Percentiles rank a stretch among this genome's conserved stretches.
phyloP scores from a whole-genome alignment of 2,888 invertebrate species.

The Leucania comma region DNA sequence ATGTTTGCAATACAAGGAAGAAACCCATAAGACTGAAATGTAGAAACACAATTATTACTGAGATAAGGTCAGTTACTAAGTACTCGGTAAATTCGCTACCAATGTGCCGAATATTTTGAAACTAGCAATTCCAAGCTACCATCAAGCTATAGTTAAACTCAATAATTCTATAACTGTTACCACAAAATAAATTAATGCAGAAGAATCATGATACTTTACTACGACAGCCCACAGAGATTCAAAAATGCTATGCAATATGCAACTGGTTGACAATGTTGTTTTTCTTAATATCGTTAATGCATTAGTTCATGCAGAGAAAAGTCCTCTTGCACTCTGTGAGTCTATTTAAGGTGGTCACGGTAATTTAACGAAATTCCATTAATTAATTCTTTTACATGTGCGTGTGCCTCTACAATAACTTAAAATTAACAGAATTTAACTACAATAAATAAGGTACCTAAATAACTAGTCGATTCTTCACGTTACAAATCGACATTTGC shows the following conservation, averaged over 20 bases:
- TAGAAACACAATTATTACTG: slow-evolving; percentile 53
- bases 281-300: neutral
- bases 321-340: neutral
- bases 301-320: neutral
- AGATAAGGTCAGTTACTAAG: slow-evolving; percentile 60
- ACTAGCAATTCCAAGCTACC: slow-evolving; percentile 57
- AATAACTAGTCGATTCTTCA: no score
- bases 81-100: slow-evolving; percentile 44
- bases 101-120: slow-evolving; percentile 59
- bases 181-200: slow-evolving; percentile 14
- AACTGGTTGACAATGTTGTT: neutral
- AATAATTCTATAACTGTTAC: slow-evolving; percentile 46
- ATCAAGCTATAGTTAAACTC: slow-evolving; percentile 53
- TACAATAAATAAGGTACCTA: no score
- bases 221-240: neutral
- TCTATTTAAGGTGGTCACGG: neutral
- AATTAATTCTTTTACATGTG: no score
- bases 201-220: slow-evolving; percentile 1
- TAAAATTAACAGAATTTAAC: no score
- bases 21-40: slow-evolving; percentile 40
- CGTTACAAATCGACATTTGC: no score
- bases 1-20: slow-evolving; percentile 55
- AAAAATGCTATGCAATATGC: neutral
- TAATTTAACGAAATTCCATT: neutral
- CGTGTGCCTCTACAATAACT: no score